These are phyloP conservation scores for Cephus sareptanus DNA, from an alignment of 2,888 invertebrate genomes.

Conservation along the genomic window DNA sequence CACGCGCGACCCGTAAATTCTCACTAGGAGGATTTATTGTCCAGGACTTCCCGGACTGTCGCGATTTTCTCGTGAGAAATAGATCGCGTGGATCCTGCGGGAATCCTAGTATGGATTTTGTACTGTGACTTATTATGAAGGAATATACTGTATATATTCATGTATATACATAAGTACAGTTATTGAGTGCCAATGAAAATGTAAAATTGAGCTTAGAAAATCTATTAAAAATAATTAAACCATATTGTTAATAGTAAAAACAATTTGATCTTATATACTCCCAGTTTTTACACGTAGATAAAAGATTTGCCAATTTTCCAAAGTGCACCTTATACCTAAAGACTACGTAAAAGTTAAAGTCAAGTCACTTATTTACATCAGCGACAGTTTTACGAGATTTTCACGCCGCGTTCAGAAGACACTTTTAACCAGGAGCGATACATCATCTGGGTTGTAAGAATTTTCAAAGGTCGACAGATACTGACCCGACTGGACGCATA, in stretches of 20 bases:
- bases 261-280: background rate
- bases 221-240: background rate
- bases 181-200: background rate
- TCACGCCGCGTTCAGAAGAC: background rate
- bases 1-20: background rate
- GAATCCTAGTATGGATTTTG: background rate
- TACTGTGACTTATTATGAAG: background rate
- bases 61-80: background rate
- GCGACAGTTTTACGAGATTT: background rate
- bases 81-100: background rate
- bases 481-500: background rate
- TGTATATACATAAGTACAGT: background rate
- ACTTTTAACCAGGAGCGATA: background rate
- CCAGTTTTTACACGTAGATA: background rate
- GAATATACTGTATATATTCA: background rate
- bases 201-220: background rate
- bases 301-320: background rate
- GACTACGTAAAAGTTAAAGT: background rate
- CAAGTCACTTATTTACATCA: background rate
- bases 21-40: background rate
- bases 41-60: background rate
- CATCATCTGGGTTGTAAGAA: background rate
- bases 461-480: background rate
- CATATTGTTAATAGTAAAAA: background rate
- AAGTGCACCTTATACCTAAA: background rate